Base-by-base conservation (phyloP, 1,140 invertebrate genomes). In the Pemphigus obesinymphae region DNA sequence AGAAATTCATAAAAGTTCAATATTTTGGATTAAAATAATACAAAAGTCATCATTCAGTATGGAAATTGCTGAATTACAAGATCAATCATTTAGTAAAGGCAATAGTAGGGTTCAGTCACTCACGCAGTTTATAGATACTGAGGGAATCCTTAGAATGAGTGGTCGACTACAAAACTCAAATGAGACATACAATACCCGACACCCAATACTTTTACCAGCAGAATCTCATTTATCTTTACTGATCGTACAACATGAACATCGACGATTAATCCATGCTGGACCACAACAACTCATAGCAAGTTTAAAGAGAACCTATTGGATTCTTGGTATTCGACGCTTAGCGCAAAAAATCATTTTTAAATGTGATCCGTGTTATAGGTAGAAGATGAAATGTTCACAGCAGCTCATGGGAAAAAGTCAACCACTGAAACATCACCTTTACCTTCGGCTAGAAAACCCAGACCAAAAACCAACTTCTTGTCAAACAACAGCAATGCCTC, bases 391-490 rank as follows among this genome's bases (percentile, higher is more conserved):
- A 55, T 15, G 31, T 20, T 26, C 82, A 6, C 50, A 78, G 43
- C 84, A 80, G 13, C 2, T 84, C n/a, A 87, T 87, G 86, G 86
- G 83, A 10, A n/a, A n/a, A n/a, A n/a, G n/a, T n/a, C n/a, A n/a
- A n/a, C n/a, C n/a, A n/a, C n/a, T n/a, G n/a, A n/a, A n/a, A n/a
- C n/a, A n/a, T n/a, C n/a, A n/a, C n/a, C n/a, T n/a, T n/a, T n/a
- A n/a, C n/a, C n/a, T n/a, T n/a, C n/a, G n/a, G n/a, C n/a, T n/a
- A n/a, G n/a, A n/a, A n/a, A n/a, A n/a, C n/a, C n/a, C n/a, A n/a
- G n/a, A n/a, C n/a, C n/a, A n/a, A n/a, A n/a, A n/a, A n/a, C n/a
- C n/a, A n/a, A n/a, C n/a, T n/a, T n/a, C n/a, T n/a, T n/a, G n/a
- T n/a, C n/a, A n/a, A n/a, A n/a, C n/a, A n/a, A n/a, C n/a, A n/a